Conservation (phyloP, 2,113 vertebrate species). For the Vulpes ferrilata region DNA sequence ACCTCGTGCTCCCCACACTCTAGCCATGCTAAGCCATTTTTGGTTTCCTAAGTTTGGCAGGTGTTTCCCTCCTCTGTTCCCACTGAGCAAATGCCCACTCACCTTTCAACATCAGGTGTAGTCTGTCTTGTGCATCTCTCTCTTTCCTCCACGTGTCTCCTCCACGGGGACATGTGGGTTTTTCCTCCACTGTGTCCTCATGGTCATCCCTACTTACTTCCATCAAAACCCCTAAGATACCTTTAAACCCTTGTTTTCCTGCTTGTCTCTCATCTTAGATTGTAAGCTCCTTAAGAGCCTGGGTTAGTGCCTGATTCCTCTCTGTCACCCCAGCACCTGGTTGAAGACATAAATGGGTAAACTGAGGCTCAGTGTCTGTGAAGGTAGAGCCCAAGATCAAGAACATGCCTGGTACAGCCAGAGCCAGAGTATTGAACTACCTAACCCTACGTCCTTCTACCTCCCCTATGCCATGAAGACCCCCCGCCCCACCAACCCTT, state of each 20-base stretch:
- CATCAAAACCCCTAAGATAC: neutral
- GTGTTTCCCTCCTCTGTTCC: neutral
- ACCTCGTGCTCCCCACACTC: too few species aligned
- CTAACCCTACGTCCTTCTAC: neutral
- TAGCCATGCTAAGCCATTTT: fast-evolving
- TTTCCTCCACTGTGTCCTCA: neutral
- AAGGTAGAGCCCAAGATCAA: neutral
- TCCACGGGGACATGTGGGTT: fast-evolving
- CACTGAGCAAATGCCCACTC: neutral
- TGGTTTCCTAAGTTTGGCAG: too few species aligned
- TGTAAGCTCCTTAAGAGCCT: too few species aligned
- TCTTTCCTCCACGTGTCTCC: too few species aligned
- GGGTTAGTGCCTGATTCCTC: neutral
- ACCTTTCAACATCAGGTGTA: fast-evolving
- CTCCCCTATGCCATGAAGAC: neutral
- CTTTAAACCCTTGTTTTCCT: neutral
- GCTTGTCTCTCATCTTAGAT: neutral
- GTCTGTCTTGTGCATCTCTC: neutral
- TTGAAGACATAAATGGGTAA: neutral
- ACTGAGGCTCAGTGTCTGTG: neutral
- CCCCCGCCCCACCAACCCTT: neutral
- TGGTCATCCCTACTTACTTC: neutral
- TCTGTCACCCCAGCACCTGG: neutral
- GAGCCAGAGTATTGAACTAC: neutral
- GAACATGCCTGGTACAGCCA: neutral